A percentile compares a stretch with the other conserved stretches of the same genome.
Conservation (phyloP, 1,140 invertebrate species). For the Calephelis nemesis region DNA sequence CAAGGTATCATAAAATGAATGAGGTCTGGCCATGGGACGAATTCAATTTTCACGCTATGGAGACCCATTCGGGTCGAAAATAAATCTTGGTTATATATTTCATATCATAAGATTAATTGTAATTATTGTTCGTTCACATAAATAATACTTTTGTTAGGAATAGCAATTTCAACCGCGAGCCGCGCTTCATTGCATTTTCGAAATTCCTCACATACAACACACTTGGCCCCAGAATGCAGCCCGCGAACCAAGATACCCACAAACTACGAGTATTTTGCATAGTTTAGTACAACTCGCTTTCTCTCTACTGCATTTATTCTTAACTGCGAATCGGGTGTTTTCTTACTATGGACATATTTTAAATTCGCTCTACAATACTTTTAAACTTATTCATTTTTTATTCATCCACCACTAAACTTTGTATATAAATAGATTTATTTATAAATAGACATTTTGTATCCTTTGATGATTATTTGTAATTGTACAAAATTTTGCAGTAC, state of each 20-base stretch:
- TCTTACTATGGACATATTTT: neutral
- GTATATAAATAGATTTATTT: too few species aligned
- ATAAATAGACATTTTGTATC: too few species aligned
- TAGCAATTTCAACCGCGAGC: constrained; percentile 32
- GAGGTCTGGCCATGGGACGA: too few species aligned
- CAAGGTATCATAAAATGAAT: too few species aligned
- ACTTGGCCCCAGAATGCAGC: constrained; percentile 68
- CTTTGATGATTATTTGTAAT: too few species aligned
- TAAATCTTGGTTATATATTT: too few species aligned
- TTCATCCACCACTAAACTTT: too few species aligned
- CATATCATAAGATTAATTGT: neutral
- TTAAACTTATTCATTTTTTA: too few species aligned
- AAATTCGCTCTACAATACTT: too few species aligned
- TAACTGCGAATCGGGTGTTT: constrained; percentile 15
- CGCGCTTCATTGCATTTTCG: constrained; percentile 49
- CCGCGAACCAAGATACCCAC: constrained; percentile 54
- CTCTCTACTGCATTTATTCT: constrained; percentile 37
- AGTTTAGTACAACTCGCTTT: constrained; percentile 49
- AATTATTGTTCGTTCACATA: neutral
- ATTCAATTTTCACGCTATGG: too few species aligned
- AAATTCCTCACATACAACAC: constrained; percentile 71
- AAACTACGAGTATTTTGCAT: constrained; percentile 59
- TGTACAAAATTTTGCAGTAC: too few species aligned
- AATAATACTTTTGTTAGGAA: constrained; percentile 8
- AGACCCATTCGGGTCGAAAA: too few species aligned